Evolutionary conservation across 1,140 invertebrate species (phyloP), one percentile per base, ranked within the genome.

Genomic region (Tachypleus tridentatus): DNA sequence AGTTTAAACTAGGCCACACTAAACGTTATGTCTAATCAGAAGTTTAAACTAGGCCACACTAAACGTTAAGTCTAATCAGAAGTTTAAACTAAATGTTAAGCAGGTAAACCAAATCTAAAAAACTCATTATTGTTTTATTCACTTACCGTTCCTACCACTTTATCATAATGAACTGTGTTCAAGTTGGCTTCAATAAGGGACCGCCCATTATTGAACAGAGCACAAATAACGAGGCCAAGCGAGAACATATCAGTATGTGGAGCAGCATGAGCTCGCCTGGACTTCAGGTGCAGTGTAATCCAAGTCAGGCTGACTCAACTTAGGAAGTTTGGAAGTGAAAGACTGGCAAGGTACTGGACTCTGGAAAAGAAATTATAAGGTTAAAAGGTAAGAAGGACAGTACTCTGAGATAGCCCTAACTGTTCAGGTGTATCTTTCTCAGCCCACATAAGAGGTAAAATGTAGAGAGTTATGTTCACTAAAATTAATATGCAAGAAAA

Each of bases 201-300:
- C 65, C 84, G 83, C 10, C 94, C 93, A 61, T 85, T 80, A 78
- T 96, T 97, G 80, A 93, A 97, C 66, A 97, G 84, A 6, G 91
- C 82, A 76, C 89, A 91, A 72, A 97, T 87, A 4, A 93, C 85
- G 83, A 97, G 86, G 11, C 95, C 95, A 64, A 97, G 77, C 1
- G 92, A 93, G 78, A 91, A 97, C 90, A 97, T 96, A 76, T 98
- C 95, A 70, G 90, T 93, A 9, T 88, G 80, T 51, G 89, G 86
- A 91, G 76, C 88, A 93, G 47, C 83, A 81, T 61, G 89, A 91
- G 62, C 83, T 84, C 7, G 84, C 83, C 76, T 97, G 93, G 56
- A 91, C 85, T 82, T 95, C 92, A 1, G 93, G 92, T 54, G 91
- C 91, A 89, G 78, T 87, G 72, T 86, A 97, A 77, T 97, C 93